Conservation (phyloP, 2,113 vertebrate species). For the Scartelaos histophorus region DNA sequence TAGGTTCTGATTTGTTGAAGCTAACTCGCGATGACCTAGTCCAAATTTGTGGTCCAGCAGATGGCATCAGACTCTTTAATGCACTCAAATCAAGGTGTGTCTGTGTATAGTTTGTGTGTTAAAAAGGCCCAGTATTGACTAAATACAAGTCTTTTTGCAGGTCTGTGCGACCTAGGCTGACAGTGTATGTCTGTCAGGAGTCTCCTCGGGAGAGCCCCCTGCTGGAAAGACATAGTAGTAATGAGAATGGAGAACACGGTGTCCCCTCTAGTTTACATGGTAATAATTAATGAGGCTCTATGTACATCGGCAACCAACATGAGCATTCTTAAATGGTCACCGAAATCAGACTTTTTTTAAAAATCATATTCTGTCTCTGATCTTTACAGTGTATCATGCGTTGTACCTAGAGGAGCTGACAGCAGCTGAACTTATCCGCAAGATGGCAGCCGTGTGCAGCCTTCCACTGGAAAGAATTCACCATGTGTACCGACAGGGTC, state of each 20-base stretch:
- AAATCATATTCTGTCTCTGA: not conserved
- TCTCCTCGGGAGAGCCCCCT: slow-evolving; percentile 73
- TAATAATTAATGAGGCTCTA: slow-evolving; percentile 38
- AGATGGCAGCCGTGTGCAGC: slow-evolving; percentile 88
- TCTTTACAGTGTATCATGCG: slow-evolving; percentile 87
- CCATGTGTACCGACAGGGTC: slow-evolving; percentile 94
- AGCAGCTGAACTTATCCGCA: slow-evolving; percentile 88
- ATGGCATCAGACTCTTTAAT: slow-evolving; percentile 93
- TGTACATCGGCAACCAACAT: not conserved
- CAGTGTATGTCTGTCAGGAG: slow-evolving; percentile 88
- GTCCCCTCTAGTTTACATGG: slow-evolving; percentile 82
- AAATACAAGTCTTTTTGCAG: slow-evolving; percentile 59
- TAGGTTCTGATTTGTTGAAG: slow-evolving; percentile 95
- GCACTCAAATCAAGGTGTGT: slow-evolving; percentile 90
- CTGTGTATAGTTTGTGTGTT: not conserved
- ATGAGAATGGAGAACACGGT: slow-evolving; percentile 77
- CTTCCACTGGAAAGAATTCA: slow-evolving; percentile 89
- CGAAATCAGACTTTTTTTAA: not conserved
- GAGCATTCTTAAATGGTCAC: not conserved
- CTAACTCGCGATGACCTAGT: slow-evolving; percentile 91
- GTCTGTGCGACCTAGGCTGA: slow-evolving; percentile 89
- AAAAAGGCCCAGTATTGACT: not conserved
- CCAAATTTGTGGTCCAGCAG: slow-evolving; percentile 92
- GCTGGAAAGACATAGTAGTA: slow-evolving; percentile 76
- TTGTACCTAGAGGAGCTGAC: slow-evolving; percentile 94